Base-by-base conservation (phyloP, 2,888 invertebrate species). In the Nephrocerus scutellatus region DNA sequence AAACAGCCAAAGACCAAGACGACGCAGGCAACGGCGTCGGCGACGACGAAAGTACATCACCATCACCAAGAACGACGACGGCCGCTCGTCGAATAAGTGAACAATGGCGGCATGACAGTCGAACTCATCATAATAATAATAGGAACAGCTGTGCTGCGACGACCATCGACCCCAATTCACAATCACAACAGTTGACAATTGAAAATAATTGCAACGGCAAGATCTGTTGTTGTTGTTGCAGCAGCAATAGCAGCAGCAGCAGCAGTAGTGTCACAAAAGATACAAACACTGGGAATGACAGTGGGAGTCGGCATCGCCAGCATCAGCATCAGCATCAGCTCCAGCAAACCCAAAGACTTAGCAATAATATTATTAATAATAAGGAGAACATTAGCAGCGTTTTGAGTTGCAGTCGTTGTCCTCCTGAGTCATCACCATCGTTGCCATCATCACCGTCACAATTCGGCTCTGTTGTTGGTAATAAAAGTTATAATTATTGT, bases 261-360 rank as follows among this genome's bases (percentile, higher is more conserved):
- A 57, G 54, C 51, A 51, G 53, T 52, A 36, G 19, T 31, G 44
- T 37, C 54, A 56, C 57, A 46, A 38, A 36, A 35, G 23, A 39
- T 25, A 42, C 36, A 45, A 46, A 48, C 38, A 36, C 37, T 25
- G 18, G 34, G 18, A 43, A 32, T 38, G 36, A 40, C 44, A 42
- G 39, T 37, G 47, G 40, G 36, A 25, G 19, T 26, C 21, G 43
- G 30, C 39, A 41, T 23, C 40, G 42, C 12, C 39, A 44, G 10
- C n/a, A 47, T 49, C 54, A 44, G 31, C 18, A 41, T 37, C 43
- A 46, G 38, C 53, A 48, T 19, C 23, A 39, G 21, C 26, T 32
- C 36, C 44, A 48, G 46, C 50, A 50, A 55, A 60, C 53, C 61
- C 62, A 62, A 62, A 62, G 62, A 62, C 59, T 59, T 60, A 61